phyloP scores from a whole-genome alignment of 2,888 invertebrate genomes.

The Entomobrya multifasciata region DNA sequence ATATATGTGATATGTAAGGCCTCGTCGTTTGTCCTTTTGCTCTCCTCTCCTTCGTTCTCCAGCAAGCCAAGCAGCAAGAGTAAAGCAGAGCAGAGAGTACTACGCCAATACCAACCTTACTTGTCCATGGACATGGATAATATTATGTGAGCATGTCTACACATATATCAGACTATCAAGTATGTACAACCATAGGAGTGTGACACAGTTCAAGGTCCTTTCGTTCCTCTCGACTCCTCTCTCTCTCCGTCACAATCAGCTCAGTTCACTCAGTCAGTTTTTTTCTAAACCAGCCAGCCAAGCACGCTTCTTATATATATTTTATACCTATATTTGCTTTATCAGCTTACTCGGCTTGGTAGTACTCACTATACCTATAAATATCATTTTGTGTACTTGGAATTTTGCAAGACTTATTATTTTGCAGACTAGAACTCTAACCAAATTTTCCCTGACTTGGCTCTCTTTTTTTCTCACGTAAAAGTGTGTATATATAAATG shows the following conservation, averaged over 20 bases:
- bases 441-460: conserved; percentile 1
- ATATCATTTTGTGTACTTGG: not conserved
- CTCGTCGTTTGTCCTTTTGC: too few species aligned
- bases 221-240: conserved; percentile 35
- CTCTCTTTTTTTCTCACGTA: not conserved
- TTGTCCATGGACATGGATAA: conserved; percentile 58
- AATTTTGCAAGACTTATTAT: conserved; percentile 3
- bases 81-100: not conserved
- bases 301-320: not conserved
- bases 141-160: too few species aligned
- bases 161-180: not conserved
- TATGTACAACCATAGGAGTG: not conserved
- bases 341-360: not conserved
- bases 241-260: not conserved
- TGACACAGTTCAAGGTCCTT: conserved; percentile 70
- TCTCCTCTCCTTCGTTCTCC: not conserved
- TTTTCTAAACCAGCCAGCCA: not conserved
- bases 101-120: too few species aligned
- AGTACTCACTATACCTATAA: not conserved
- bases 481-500: not conserved
- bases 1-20: too few species aligned
- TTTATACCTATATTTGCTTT: not conserved
- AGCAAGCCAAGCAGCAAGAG: not conserved
- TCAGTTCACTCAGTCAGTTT: not conserved
- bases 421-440: not conserved